A percentile compares a stretch with the other conserved stretches of the same genome.
phyloP scores from a whole-genome alignment of 2,113 vertebrate species.

The Corythornis cristatus region DNA sequence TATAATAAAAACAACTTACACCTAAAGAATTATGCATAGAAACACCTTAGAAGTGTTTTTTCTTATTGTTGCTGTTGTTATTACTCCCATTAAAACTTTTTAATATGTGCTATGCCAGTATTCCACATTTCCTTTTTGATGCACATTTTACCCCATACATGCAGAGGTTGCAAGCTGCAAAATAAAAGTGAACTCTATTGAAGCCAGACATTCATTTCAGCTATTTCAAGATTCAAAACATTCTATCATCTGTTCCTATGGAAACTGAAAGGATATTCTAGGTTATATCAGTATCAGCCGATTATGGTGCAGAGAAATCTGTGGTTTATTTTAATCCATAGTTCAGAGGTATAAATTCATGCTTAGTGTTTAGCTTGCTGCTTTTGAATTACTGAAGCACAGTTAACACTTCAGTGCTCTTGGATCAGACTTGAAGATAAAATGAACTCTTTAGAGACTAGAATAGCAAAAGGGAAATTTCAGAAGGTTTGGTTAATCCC shows the following conservation, averaged over 20 bases:
- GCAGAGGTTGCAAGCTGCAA: constrained; percentile 11
- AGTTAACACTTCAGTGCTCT: constrained; percentile 32
- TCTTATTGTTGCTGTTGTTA: background rate
- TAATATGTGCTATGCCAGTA: background rate
- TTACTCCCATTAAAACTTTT: background rate
- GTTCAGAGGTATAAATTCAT: constrained; percentile 61
- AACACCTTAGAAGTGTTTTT: background rate
- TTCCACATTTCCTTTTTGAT: background rate
- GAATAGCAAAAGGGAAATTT: background rate
- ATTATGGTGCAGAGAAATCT: constrained; percentile 68
- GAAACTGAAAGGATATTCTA: constrained; percentile 77
- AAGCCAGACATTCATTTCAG: constrained; percentile 54
- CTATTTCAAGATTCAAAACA: constrained; percentile 67
- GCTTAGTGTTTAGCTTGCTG: constrained; percentile 23
- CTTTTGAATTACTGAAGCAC: constrained; percentile 44
- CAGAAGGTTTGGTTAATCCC: background rate
- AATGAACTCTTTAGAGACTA: constrained; percentile 1
- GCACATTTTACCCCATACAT: background rate
- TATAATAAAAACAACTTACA: background rate
- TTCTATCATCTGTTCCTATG: constrained; percentile 75
- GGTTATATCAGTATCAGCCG: constrained; percentile 72
- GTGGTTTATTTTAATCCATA: constrained; percentile 73
- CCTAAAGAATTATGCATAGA: background rate
- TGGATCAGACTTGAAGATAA: constrained; percentile 39
- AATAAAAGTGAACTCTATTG: constrained; percentile 37